Evolutionary conservation across 2,797 vertebrate species (phyloP), one percentile per base, ranked within the genome.

Genomic region (Myioborus miniatus): DNA sequence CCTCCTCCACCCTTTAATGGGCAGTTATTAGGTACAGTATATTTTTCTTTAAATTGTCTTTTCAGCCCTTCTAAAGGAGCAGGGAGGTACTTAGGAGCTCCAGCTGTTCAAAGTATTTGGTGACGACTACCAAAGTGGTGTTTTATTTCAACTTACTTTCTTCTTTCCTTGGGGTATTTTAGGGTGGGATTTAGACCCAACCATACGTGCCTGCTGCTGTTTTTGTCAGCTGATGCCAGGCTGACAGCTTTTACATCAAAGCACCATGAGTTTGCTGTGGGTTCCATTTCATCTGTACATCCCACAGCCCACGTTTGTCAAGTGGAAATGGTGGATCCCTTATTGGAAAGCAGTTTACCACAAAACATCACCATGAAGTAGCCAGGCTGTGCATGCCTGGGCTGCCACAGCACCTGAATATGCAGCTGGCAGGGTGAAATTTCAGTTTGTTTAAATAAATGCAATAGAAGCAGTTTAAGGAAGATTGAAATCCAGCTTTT

Each of bases 21-120:
- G 49, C 55, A 41, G 20, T 62, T 64, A 84, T 52, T 81, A 49
- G 10, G 37, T 34, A 52, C 17, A 32, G 74, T 58, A 32, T 91
- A 90, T 95, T 95, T 95, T 93, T 91, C 53, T 75, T 91, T 77
- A 80, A 92, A 69, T 19, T 91, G 50, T 80, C 39, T 93, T 96
- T 91, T 80, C 53, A 71, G 3, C 27, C 44, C 21, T 84, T 82
- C n/a, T 49, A 10, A 52, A 89, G 17, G 18, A 29, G 5, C 14
- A 37, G 15, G 37, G 34, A 43, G 71, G 34, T 60, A 41, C 58
- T 78, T 64, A 36, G 83, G 94, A 97, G 55, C 53, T 94, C 74
- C 71, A 97, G 94, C 89, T 97, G 87, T 64, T 71, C 52, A 71
- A 90, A 93, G 36, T 89, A 81, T 83, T 58, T 11, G 9, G 67